Evolutionary conservation across 2,888 invertebrate species (phyloP), one percentile per base, ranked within the genome.

Genomic region (Bimastos eiseni): DNA sequence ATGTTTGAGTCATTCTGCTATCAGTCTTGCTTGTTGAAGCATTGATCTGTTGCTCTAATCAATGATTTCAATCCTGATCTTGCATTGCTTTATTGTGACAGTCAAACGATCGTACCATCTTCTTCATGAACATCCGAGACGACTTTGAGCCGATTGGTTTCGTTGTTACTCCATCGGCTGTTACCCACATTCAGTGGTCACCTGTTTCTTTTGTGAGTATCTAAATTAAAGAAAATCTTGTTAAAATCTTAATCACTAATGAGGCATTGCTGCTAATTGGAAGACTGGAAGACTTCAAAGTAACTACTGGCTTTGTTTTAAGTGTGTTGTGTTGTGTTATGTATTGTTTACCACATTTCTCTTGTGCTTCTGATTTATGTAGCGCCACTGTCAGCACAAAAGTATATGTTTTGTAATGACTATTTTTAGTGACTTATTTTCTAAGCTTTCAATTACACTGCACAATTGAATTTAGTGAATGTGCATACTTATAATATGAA

Each of bases 91-190:
- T 70, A n/a, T 70, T 8, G 30, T n/a, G 49, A 17, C 86, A 91
- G 91, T 91, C 90, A 30, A 49, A 88, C 37, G 95, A 95, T 91
- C 92, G 93, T 83, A 94, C 94, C 15, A 93, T 95, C 21, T 95
- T 95, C 93, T 95, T 95, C 93, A 93, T 95, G 70, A 92, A 92
- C 34, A 93, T 94, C 33, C 93, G 93, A 44, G 93, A 93, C 24
- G 93, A 92, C 8, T 94, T 93, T 92, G 93, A 94, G 34, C 95
- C 95, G 33, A 94, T 95, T 89, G 95, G 95, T 17, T 95, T 95
- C 92, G 92, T 94, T 21, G 93, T 93, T 37, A 92, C 93, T 0
- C 94, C 94, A n/a, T 93, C 93, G 19, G 92, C 93, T 19, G 94
- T 95, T 33, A 93, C 93, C 13, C 94, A 94, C 89, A 90, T 95